Base-by-base conservation (phyloP, 2,113 vertebrate genomes). In the Odobenus rosmarus region DNA sequence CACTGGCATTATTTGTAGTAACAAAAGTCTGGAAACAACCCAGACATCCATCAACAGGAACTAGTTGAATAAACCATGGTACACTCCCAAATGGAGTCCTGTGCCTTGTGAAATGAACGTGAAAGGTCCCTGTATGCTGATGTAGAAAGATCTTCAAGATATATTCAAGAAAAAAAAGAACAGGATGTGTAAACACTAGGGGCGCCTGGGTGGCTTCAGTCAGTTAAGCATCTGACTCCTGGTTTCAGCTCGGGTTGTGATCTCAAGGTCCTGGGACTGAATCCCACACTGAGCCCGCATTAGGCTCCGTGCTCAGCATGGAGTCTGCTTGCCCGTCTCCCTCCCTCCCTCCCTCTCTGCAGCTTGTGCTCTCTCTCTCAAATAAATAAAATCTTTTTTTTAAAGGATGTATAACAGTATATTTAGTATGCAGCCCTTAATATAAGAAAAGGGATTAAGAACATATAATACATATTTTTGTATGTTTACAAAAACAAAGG, bases 1-100 rank as follows among this genome's bases (percentile, higher is more conserved):
- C 18, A 71, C 7, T 76, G 46, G 42, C 77, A 92, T 71, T 92
- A 97, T 85, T 51, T 57, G 7, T 61, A 88, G 64, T 13, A 92
- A 67, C 36, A 77, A 36, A 96, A 93, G 7, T 62, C 61, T 77
- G 36, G 53, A 86, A 95, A 97, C 28, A 84, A 92, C 4, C 80
- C 55, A 88, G 61, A 93, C 80, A 53, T 9, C 13, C 21, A 39
- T 51, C 28, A 92, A 10, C 11, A 67, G 7, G 24, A 21, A 31
- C 12, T 71, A 10, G 23, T 14, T 55, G 62, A 88, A 92, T 31
- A 91, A 96, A 79, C 24, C 33, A 92, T 12, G 5, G 69, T 33
- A 87, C 9, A 92, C 19, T 96, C 61, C 67, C 28, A 72, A 86
- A 84, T 23, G 62, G 15, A 92, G 59, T 51, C 24, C 85, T 67